Percentiles rank a stretch among this genome's conserved stretches.
Evolutionary conservation across 2,797 vertebrate species (phyloP).

Genomic region (Hephaestus fuliginosus): DNA sequence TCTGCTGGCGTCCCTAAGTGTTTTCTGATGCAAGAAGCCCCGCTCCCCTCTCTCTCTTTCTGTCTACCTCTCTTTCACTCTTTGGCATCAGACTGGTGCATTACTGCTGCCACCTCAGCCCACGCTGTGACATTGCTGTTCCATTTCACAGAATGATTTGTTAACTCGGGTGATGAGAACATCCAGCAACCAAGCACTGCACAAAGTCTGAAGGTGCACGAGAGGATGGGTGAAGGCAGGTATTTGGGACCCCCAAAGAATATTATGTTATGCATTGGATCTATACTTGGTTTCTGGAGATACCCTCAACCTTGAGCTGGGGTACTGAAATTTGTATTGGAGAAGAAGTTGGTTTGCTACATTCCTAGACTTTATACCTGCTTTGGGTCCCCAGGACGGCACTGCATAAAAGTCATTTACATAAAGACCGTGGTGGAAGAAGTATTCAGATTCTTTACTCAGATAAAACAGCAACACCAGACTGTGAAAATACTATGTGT

Average conservation of each 20-base stretch:
- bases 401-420: not conserved
- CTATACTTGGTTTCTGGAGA: not conserved
- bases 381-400: not conserved
- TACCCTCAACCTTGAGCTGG: not conserved
- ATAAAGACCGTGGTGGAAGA: slow-evolving; percentile 6
- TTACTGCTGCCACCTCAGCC: slow-evolving; percentile 29
- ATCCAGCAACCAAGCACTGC: not conserved
- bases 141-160: slow-evolving; percentile 41
- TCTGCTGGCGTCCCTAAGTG: slow-evolving; percentile 70
- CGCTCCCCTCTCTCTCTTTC: not conserved
- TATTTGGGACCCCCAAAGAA: not conserved
- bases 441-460: not conserved
- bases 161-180: slow-evolving; percentile 11
- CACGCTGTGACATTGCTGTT: slow-evolving; percentile 38
- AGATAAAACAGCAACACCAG: not conserved
- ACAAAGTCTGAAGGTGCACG: slow-evolving; percentile 9
- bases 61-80: slow-evolving; percentile 17
- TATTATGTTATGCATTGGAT: not conserved
- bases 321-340: not conserved
- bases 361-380: not conserved
- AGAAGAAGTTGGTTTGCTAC: not conserved
- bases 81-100: slow-evolving; percentile 27
- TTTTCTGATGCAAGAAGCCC: slow-evolving; percentile 61
- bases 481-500: not conserved
- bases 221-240: not conserved